These are phyloP conservation scores for Ursus arctos DNA, from an alignment of 2,113 vertebrate genomes.

Conservation along the genomic window DNA sequence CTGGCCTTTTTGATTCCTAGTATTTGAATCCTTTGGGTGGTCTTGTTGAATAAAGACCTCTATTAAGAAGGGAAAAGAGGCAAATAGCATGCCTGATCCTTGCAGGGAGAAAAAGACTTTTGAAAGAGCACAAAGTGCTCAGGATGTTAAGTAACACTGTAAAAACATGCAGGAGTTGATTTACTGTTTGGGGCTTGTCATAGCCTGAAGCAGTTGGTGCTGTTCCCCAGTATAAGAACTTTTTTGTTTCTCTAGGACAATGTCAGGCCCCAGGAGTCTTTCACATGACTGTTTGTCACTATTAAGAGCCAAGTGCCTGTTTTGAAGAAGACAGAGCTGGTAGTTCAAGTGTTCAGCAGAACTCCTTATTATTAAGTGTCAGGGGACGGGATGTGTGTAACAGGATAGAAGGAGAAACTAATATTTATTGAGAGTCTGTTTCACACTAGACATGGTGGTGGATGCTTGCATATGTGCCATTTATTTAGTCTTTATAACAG, in stretches of 20 bases:
- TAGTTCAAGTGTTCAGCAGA: conserved; percentile 48
- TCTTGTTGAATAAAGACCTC: conserved; percentile 61
- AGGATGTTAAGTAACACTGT: conserved; percentile 50
- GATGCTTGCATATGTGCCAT: background rate
- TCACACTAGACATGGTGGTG: background rate
- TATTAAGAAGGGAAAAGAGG: conserved; percentile 24
- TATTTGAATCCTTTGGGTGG: conserved; percentile 54
- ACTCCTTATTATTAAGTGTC: conserved; percentile 25
- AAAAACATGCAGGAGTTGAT: conserved; percentile 47
- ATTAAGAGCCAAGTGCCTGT: conserved; percentile 49
- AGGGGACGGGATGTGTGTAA: background rate
- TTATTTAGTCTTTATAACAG: conserved; percentile 10
- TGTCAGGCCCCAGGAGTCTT: conserved; percentile 35
- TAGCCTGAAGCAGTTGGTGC: conserved; percentile 52
- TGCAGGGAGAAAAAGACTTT: background rate
- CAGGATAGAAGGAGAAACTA: background rate
- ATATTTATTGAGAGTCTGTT: background rate
- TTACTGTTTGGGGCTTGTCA: conserved; percentile 43
- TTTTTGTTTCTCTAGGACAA: conserved; percentile 44
- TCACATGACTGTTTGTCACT: conserved; percentile 44
- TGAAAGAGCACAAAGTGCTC: conserved; percentile 25
- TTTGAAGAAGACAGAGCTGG: conserved; percentile 58
- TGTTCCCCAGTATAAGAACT: conserved; percentile 36
- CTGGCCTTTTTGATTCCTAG: conserved; percentile 44
- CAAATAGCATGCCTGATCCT: conserved; percentile 2